These are phyloP conservation scores for Ctenosaura bakeri DNA, from an alignment of 2,797 vertebrate genomes.

Conservation along the genomic window DNA sequence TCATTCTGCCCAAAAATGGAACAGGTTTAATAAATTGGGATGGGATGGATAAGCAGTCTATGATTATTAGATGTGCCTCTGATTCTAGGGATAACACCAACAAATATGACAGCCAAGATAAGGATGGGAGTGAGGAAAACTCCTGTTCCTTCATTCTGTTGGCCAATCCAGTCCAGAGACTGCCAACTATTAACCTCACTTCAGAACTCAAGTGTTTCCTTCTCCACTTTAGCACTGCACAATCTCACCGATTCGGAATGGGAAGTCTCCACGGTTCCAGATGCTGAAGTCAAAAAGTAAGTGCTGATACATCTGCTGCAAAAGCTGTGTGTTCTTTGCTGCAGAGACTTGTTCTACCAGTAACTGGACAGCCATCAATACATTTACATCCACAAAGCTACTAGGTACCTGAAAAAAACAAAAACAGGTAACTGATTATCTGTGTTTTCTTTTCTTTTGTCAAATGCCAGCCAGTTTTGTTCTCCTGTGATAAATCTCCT, in stretches of 20 bases:
- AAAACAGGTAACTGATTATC: neutral
- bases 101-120: neutral
- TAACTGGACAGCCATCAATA: constrained; percentile 92
- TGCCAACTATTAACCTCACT: neutral
- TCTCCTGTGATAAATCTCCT: neutral
- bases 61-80: neutral
- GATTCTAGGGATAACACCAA: neutral
- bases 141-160: neutral
- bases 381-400: constrained; percentile 92
- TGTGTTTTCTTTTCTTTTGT: neutral
- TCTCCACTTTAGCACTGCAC: neutral
- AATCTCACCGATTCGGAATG: constrained; percentile 91
- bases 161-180: neutral
- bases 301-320: constrained; percentile 94
- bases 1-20: neutral
- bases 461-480: neutral
- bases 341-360: constrained; percentile 92
- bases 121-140: neutral
- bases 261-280: constrained; percentile 98
- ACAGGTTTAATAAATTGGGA: neutral
- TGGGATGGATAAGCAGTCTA: too few relatives aligned
- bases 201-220: constrained; percentile 47
- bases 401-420: constrained; percentile 85
- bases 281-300: constrained; percentile 96
- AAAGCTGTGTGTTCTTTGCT: constrained; percentile 91